These are phyloP conservation scores for Fukomys damarensis DNA, from an alignment of 2,113 vertebrate genomes.

Conservation along the genomic window DNA sequence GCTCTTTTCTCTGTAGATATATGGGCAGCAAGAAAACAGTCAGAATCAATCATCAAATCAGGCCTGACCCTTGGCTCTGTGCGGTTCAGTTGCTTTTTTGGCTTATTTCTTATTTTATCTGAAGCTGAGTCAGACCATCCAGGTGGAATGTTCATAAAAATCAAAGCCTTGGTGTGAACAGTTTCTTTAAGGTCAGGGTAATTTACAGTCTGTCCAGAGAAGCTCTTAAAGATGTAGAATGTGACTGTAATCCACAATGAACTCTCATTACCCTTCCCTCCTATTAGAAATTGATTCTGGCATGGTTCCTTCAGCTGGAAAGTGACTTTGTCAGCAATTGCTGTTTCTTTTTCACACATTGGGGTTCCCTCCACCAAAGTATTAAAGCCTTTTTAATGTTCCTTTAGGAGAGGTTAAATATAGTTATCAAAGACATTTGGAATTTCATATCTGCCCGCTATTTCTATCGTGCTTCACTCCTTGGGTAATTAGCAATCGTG, in stretches of 20 bases:
- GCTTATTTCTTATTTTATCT: slow-evolving; percentile 65
- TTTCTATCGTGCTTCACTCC: slow-evolving; percentile 44
- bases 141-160: slow-evolving; percentile 70
- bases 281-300: slow-evolving; percentile 81
- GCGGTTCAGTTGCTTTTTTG: slow-evolving; percentile 12
- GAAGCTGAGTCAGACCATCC: slow-evolving; percentile 52
- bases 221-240: slow-evolving; percentile 70
- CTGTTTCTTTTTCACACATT: slow-evolving; percentile 36
- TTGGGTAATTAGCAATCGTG: slow-evolving; percentile 47
- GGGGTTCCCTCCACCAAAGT: not conserved
- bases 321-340: slow-evolving; percentile 68
- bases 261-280: slow-evolving; percentile 45
- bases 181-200: slow-evolving; percentile 78
- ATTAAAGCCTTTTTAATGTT: slow-evolving; percentile 55
- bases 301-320: slow-evolving; percentile 69
- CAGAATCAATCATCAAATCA: slow-evolving; percentile 36
- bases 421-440: slow-evolving; percentile 44
- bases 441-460: slow-evolving; percentile 50
- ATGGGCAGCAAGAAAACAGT: not conserved
- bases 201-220: slow-evolving; percentile 76
- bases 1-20: not conserved
- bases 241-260: slow-evolving; percentile 59
- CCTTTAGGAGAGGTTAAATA: slow-evolving; percentile 75
- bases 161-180: slow-evolving; percentile 51
- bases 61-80: not conserved